Conservation (phyloP, 2,113 vertebrate genomes). For the Archocentrus centrarchus region DNA sequence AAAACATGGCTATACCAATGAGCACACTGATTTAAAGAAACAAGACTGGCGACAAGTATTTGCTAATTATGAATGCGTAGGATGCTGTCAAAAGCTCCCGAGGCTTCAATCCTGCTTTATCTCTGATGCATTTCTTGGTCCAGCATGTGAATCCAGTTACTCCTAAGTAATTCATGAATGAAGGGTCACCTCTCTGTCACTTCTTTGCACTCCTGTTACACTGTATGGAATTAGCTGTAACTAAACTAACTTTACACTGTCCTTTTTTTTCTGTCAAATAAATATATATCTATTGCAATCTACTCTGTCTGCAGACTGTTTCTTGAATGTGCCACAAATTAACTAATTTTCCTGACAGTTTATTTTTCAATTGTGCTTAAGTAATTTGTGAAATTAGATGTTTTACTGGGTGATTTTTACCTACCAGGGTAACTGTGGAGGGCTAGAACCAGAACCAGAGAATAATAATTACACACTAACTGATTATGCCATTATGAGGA, state of each 20-base stretch:
- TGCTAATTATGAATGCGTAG: background rate
- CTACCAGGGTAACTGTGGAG: too few relatives aligned
- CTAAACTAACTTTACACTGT: background rate
- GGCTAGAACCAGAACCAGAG: too few relatives aligned
- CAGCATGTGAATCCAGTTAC: constrained; percentile 32
- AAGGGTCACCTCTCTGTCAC: background rate
- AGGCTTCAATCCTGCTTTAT: background rate
- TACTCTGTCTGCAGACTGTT: background rate
- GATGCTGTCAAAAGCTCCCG: background rate
- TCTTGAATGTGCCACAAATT: background rate
- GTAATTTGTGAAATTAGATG: background rate
- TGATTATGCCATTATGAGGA: too few relatives aligned
- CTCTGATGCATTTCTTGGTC: background rate
- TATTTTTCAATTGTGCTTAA: too few relatives aligned
- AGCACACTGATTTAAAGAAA: background rate
- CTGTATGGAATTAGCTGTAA: background rate
- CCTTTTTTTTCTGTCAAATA: constrained; percentile 36
- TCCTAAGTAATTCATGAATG: constrained; percentile 8
- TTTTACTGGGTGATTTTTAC: background rate
- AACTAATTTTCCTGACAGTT: background rate
- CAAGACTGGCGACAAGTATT: background rate
- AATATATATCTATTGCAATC: constrained; percentile 45
- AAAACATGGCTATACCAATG: background rate
- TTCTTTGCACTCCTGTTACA: background rate
- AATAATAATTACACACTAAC: too few relatives aligned